Conservation (phyloP, 2,113 vertebrate species). For the Melozone crissalis region DNA sequence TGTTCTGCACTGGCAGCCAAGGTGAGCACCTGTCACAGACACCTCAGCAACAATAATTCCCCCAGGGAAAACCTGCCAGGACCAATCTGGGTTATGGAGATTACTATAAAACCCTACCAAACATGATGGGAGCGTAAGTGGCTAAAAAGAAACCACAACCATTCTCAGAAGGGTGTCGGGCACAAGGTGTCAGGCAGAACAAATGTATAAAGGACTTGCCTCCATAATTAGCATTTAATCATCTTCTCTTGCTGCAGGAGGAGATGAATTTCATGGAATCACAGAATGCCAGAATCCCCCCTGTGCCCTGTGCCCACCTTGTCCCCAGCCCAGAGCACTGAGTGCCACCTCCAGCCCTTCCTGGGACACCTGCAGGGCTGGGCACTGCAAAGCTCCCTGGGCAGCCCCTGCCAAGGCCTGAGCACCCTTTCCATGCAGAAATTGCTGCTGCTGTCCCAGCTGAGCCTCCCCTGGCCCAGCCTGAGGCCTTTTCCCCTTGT, state of each 20-base stretch:
- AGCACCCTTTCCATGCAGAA: no score
- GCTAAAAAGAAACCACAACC: background rate
- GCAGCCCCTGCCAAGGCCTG: background rate
- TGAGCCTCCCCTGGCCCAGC: no score
- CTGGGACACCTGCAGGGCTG: background rate
- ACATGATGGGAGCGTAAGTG: background rate
- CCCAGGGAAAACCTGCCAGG: background rate
- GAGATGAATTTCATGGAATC: background rate
- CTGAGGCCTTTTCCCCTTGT: no score
- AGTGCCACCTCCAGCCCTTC: background rate
- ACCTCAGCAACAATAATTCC: background rate
- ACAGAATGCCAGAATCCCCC: background rate
- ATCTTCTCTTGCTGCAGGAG: background rate
- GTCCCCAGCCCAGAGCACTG: background rate
- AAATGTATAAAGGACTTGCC: background rate
- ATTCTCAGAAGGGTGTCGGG: background rate
- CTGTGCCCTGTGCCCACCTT: accelerated
- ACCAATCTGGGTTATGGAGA: background rate
- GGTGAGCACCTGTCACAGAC: background rate
- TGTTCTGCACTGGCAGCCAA: background rate
- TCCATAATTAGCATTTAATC: background rate
- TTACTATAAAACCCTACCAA: background rate
- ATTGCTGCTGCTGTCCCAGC: no score
- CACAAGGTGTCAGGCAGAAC: background rate
- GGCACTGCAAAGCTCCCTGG: background rate